Conservation (phyloP, 1,140 invertebrate genomes). For the Sycobia sp. region DNA sequence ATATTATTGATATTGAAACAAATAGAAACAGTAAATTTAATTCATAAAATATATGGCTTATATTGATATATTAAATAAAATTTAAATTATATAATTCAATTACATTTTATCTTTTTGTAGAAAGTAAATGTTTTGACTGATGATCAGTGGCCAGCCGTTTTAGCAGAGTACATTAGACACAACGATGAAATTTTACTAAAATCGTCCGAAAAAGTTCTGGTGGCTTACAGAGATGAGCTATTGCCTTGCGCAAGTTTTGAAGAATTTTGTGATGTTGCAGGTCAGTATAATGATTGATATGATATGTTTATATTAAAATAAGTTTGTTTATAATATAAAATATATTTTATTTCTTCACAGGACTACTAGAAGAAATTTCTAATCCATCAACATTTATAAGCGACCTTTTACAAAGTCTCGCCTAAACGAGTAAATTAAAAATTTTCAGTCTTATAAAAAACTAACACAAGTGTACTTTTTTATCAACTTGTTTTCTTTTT, state of each 20-base stretch:
- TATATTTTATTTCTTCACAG: conserved; percentile 56
- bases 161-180: conserved; percentile 92
- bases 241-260: conserved; percentile 86
- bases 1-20: no score
- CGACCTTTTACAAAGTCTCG: conserved; percentile 59
- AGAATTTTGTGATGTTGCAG: conserved; percentile 89
- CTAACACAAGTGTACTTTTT: conserved; percentile 26
- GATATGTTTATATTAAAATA: neutral
- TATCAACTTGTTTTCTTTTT: conserved; percentile 26
- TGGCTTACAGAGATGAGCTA: conserved; percentile 85
- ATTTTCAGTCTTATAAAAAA: conserved; percentile 22
- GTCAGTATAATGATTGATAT: conserved; percentile 64
- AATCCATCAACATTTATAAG: conserved; percentile 67
- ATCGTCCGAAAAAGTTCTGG: conserved; percentile 81
- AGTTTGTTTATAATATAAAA: neutral
- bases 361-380: conserved; percentile 67
- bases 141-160: conserved; percentile 83
- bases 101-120: conserved; percentile 53
- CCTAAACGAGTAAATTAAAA: conserved; percentile 35
- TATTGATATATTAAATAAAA: neutral
- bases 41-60: no score
- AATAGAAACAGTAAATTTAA: no score
- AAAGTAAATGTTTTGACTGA: conserved; percentile 75
- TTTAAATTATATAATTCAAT: neutral
- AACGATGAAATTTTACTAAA: conserved; percentile 91